phyloP scores from a whole-genome alignment of 2,888 invertebrate species.

The Oithona nana region DNA sequence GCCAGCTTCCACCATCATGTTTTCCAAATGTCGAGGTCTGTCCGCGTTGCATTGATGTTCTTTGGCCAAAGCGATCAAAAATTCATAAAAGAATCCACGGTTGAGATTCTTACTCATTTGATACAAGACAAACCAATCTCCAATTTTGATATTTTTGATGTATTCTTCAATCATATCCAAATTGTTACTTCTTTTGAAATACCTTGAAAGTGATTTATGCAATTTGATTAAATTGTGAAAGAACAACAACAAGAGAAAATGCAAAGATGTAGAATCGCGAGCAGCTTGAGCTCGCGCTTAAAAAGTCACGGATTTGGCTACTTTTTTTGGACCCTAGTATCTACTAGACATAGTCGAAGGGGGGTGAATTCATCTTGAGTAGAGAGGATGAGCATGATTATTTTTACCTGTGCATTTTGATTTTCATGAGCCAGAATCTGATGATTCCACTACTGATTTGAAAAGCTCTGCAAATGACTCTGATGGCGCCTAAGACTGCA shows the following conservation, averaged over 20 bases:
- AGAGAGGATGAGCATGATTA: background rate
- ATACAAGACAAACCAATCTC: conserved; percentile 15
- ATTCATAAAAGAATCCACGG: conserved; percentile 7
- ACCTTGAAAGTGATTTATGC: background rate
- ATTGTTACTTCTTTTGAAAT: background rate
- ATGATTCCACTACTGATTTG: background rate
- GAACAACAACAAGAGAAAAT: background rate
- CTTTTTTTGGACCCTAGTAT: no score
- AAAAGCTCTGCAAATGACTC: background rate
- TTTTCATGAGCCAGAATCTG: background rate
- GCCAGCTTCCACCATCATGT: no score
- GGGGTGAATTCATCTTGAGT: no score
- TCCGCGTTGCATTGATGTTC: background rate
- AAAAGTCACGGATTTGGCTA: no score
- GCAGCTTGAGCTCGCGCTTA: no score
- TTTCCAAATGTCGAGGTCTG: background rate
- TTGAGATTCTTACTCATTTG: conserved; percentile 17
- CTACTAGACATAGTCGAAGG: no score
- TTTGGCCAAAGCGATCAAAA: conserved; percentile 1
- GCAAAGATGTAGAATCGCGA: no score
- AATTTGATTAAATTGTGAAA: background rate
- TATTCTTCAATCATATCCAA: background rate
- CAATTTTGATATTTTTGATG: background rate
- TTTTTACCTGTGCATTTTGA: conserved; percentile 11
- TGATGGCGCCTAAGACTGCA: background rate